phyloP scores from a whole-genome alignment of 2,888 invertebrate genomes.

The Limnephilus lunatus region DNA sequence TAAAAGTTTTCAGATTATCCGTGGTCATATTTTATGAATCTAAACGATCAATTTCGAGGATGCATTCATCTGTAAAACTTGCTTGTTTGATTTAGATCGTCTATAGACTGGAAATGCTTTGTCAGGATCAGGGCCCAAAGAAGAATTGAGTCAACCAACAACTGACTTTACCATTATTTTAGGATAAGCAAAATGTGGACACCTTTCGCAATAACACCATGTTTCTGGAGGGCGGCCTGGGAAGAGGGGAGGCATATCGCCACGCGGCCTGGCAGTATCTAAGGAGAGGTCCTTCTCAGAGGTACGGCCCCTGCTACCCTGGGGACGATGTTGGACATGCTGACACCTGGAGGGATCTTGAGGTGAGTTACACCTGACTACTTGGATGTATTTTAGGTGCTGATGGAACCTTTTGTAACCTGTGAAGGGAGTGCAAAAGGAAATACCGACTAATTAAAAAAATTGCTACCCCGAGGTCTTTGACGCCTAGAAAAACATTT shows the following conservation, averaged over 20 bases:
- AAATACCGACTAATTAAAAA: too few species aligned
- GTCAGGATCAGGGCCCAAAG: not conserved
- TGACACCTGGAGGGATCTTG: constrained; percentile 76
- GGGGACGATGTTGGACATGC: constrained; percentile 76
- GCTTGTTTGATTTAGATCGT: too few species aligned
- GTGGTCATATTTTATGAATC: too few species aligned
- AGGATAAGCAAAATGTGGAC: constrained; percentile 75
- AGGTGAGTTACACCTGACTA: constrained; percentile 68
- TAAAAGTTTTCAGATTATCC: too few species aligned
- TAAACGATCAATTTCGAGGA: too few species aligned
- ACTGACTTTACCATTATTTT: constrained; percentile 16
- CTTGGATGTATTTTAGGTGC: not conserved
- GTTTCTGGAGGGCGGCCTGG: constrained; percentile 77
- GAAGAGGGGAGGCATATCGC: constrained; percentile 78
- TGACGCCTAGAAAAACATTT: too few species aligned
- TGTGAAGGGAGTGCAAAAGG: too few species aligned
- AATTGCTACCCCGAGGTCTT: too few species aligned
- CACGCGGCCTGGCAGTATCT: constrained; percentile 76
- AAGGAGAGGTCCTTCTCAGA: constrained; percentile 78
- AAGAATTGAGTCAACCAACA: not conserved
- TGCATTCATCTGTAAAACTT: too few species aligned
- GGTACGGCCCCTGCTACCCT: constrained; percentile 78
- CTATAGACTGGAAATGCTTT: too few species aligned
- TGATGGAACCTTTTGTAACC: too few species aligned
- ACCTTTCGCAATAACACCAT: constrained; percentile 79